These are phyloP conservation scores for Platalea minor DNA, from an alignment of 2,797 vertebrate species.

Conservation along the genomic window DNA sequence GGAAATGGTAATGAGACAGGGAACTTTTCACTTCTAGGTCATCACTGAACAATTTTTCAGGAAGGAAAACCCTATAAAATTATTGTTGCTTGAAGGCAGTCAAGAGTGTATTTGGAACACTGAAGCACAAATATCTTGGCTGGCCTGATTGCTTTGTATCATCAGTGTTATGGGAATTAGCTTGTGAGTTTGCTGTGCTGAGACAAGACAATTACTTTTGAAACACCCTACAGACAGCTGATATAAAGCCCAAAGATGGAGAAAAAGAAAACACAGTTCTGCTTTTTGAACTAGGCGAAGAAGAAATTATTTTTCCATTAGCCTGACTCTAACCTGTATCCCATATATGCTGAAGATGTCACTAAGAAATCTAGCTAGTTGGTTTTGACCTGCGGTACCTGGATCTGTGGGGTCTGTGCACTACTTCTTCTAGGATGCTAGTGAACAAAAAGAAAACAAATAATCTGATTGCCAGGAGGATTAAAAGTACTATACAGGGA, in stretches of 20 bases:
- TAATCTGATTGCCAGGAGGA: not conserved
- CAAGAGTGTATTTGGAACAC: constrained; percentile 5
- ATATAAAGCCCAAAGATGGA: not conserved
- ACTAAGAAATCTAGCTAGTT: not conserved
- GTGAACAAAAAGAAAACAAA: not conserved
- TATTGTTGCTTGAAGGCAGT: constrained; percentile 23
- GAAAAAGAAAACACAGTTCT: not conserved
- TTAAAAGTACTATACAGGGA: not conserved
- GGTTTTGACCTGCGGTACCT: not conserved
- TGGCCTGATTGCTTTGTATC: constrained; percentile 17
- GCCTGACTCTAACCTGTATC: not conserved
- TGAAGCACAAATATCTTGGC: constrained; percentile 51
- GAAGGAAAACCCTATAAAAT: constrained; percentile 34
- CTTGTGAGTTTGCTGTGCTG: constrained; percentile 4
- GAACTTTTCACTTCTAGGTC: constrained; percentile 44
- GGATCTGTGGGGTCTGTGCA: not conserved
- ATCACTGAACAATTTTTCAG: constrained; percentile 36
- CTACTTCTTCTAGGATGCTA: not conserved
- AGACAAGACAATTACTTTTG: constrained; percentile 31
- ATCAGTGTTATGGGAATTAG: not conserved
- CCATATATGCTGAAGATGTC: not conserved
- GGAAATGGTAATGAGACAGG: constrained; percentile 28
- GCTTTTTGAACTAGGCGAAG: not conserved
- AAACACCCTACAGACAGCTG: constrained; percentile 1
- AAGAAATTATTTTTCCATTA: not conserved